Evolutionary conservation across 2,113 vertebrate genomes (phyloP).

Genomic region (Larimichthys polyactis): DNA sequence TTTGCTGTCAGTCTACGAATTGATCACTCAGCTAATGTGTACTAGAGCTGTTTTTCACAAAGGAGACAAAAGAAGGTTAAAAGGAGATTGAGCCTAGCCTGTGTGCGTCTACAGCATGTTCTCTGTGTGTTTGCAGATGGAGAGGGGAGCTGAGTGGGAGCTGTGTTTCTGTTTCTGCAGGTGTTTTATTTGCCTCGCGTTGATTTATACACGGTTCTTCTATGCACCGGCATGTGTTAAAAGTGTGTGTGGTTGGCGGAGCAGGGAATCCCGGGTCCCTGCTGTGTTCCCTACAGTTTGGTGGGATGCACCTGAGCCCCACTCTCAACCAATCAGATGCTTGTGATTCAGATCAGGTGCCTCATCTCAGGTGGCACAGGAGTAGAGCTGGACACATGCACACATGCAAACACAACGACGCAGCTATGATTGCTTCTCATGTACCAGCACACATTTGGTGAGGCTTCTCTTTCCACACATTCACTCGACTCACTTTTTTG

Average conservation of each 20-base stretch:
- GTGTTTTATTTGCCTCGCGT: conserved; percentile 30
- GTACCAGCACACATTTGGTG: conserved; percentile 3
- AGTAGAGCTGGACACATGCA: conserved; percentile 25
- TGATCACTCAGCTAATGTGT: background rate
- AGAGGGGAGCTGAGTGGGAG: conserved; percentile 2
- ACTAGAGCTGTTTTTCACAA: background rate
- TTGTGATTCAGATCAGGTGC: conserved; percentile 69
- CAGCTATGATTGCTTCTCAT: conserved; percentile 3
- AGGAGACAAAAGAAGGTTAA: background rate
- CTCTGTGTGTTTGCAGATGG: conserved; percentile 6
- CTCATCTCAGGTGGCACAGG: conserved; percentile 57
- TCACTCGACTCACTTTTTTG: background rate
- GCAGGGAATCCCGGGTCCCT: conserved; percentile 63
- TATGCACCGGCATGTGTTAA: conserved; percentile 1
- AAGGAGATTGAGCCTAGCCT: background rate
- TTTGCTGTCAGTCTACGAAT: background rate
- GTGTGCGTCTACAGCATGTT: background rate
- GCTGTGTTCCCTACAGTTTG: conserved; percentile 58
- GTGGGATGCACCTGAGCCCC: conserved; percentile 76
- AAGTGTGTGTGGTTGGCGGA: conserved; percentile 14
- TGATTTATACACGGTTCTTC: conserved; percentile 31
- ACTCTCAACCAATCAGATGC: conserved; percentile 57
- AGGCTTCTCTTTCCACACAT: background rate
- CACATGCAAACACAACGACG: conserved; percentile 19
- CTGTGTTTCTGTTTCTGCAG: conserved; percentile 30